phyloP scores from a whole-genome alignment of 2,113 vertebrate genomes.

The Platysternon megacephalum region DNA sequence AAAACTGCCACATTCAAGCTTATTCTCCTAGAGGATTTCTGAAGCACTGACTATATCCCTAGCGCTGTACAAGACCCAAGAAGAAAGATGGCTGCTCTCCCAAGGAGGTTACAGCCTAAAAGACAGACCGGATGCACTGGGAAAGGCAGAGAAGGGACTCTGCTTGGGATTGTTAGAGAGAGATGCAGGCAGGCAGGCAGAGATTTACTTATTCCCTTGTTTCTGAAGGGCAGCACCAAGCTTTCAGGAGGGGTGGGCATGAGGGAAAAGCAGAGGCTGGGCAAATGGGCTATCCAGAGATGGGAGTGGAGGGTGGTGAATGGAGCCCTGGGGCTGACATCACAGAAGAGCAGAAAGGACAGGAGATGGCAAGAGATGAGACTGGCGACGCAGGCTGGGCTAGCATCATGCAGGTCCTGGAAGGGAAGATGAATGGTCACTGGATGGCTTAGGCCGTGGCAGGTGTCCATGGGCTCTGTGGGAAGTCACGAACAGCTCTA shows the following conservation, averaged over 20 bases:
- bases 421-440: not conserved
- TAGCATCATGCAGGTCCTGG: not conserved
- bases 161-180: not conserved
- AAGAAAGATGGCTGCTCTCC: not conserved
- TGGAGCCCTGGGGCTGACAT: not conserved
- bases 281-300: not conserved
- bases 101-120: not conserved
- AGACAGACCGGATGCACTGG: not conserved
- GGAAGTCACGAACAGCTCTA: not conserved
- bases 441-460: not conserved
- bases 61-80: not conserved
- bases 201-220: not conserved
- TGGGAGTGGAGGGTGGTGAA: not conserved
- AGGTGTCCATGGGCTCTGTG: not conserved
- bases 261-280: not conserved
- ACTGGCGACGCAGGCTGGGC: not conserved
- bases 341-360: not conserved
- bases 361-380: not conserved
- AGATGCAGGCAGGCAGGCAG: not conserved
- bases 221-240: not conserved
- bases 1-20: not conserved
- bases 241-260: not conserved
- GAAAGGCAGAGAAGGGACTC: not conserved
- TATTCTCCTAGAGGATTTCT: not conserved
- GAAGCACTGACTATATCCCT: rapidly evolving